Evolutionary conservation across 2,888 invertebrate genomes (phyloP), one percentile per base, ranked within the genome.

Genomic region (Bombyx huttoni): DNA sequence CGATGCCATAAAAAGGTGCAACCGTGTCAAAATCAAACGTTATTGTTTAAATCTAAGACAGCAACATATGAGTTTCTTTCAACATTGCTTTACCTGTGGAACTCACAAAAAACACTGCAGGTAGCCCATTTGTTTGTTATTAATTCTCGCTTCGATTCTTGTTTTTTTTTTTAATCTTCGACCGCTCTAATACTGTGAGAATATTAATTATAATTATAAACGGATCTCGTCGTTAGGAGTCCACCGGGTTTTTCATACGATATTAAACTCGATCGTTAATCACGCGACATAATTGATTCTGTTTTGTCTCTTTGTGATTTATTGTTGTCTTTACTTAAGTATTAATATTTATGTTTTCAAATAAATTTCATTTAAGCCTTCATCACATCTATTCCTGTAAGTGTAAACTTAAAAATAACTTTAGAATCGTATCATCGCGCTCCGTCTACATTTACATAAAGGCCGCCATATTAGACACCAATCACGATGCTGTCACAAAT

Each of bases 81-180:
- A 84, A 84, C 82, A 79, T 77, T 75, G 70, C 75, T 65, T 76
- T 87, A 86, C 87, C 87, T 88, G 87, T 81, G 78, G 78, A 75
- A 76, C 73, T 65, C 75, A 87, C 85, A 88, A 88, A 88, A 88
- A 88, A 85, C 82, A 68, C 79, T 73, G 78, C 88, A 88, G 88
- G 88, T 88, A 88, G 88, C 87, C 81, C 87, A 88, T 88, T 88
- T 88, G 88, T 88, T 88, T 88, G 86, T 88, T 88, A 88, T 88
- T 87, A 88, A 88, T 86, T 87, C 88, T 85, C 84, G 86, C 83
- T 77, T 84, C 83, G 84, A 79, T 81, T 80, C 78, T 78, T 70
- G 70, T 81, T 79, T 85, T 80, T 84, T 81, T 76, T 65, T 55
- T 51, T 3, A 24, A 67, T 68, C 72, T 70, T 76, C 84, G 78